phyloP scores from a whole-genome alignment of 1,140 invertebrate genomes.

The Diuraphis noxia region DNA sequence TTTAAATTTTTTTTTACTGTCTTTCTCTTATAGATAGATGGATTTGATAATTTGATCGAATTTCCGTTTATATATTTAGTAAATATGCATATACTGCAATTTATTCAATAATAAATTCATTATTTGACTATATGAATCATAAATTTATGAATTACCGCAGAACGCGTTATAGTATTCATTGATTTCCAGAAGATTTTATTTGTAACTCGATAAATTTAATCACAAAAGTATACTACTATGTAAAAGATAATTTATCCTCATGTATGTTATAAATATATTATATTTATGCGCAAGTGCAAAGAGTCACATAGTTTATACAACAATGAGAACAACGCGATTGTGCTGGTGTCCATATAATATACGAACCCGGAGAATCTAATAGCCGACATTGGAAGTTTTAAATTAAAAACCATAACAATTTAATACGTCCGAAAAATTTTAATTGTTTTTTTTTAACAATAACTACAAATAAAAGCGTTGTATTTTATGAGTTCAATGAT shows the following conservation, averaged over 20 bases:
- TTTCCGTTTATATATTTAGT: not conserved
- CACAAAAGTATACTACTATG: not conserved
- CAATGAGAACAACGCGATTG: not conserved
- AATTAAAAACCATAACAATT: conserved; percentile 17
- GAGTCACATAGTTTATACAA: not conserved
- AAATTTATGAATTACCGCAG: not conserved
- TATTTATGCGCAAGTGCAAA: not conserved
- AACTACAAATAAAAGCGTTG: not conserved
- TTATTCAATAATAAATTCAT: not conserved
- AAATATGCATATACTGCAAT: not conserved
- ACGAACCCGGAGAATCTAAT: not conserved
- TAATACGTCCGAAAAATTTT: not conserved
- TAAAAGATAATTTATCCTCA: not conserved
- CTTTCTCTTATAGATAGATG: too few relatives aligned
- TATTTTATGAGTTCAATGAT: not conserved
- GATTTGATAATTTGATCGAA: not conserved
- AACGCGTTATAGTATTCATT: not conserved
- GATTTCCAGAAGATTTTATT: not conserved
- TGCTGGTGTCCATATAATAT: not conserved
- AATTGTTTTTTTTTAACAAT: not conserved
- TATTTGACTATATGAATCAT: not conserved
- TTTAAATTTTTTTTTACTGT: not conserved
- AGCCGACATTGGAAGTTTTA: not conserved
- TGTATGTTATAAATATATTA: not conserved
- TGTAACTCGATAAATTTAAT: not conserved